phyloP scores from a whole-genome alignment of 2,888 invertebrate species.

The Coenonympha arcania region DNA sequence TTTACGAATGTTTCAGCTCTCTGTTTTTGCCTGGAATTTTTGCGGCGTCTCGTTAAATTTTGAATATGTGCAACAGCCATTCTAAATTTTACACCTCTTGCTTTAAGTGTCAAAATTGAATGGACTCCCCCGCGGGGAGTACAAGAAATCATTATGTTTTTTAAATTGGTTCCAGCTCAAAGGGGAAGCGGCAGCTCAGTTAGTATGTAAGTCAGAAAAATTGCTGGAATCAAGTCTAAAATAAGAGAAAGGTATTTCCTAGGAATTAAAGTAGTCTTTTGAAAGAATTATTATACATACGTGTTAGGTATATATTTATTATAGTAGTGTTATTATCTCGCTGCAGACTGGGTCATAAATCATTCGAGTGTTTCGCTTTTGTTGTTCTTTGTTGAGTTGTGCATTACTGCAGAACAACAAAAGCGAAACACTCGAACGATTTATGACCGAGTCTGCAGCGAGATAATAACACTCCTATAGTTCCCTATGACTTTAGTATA shows the following conservation, averaged over 20 bases:
- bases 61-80: slow-evolving; percentile 15
- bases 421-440: no score
- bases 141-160: slow-evolving; percentile 25
- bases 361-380: no score
- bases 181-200: slow-evolving; percentile 17
- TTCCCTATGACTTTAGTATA: no score
- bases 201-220: slow-evolving; percentile 13
- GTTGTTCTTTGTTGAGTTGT: no score
- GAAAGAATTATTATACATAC: no score
- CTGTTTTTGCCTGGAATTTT: slow-evolving; percentile 35
- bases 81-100: slow-evolving; percentile 14
- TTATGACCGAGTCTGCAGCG: no score
- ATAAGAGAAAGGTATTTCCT: slow-evolving; percentile 2
- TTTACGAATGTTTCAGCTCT: slow-evolving; percentile 39
- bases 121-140: background rate
- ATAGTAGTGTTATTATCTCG: no score
- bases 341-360: no score
- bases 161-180: slow-evolving; percentile 23
- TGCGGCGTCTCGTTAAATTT: slow-evolving; percentile 32
- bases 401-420: no score
- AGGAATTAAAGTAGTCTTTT: background rate
- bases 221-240: slow-evolving; percentile 10
- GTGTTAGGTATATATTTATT: no score
- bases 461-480: no score
- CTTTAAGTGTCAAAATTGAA: slow-evolving; percentile 13